phyloP scores from a whole-genome alignment of 1,140 invertebrate genomes.

The Tetramorium parvispinum region DNA sequence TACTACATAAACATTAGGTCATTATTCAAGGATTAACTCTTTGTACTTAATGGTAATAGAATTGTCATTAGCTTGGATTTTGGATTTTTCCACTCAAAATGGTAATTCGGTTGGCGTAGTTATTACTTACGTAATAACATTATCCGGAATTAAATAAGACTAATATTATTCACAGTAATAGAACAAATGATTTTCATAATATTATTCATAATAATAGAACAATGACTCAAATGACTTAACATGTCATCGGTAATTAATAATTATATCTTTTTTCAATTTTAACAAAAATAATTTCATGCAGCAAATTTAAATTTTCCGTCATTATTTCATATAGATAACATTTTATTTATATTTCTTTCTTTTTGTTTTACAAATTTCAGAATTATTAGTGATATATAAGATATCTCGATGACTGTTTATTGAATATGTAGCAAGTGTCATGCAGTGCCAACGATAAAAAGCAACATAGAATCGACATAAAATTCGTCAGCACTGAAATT shows the following conservation, averaged over 20 bases:
- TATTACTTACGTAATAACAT: neutral
- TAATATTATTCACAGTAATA: neutral
- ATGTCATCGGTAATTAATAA: neutral
- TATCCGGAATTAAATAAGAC: too few relatives aligned
- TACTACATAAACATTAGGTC: neutral
- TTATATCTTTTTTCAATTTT: neutral
- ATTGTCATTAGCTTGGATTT: neutral
- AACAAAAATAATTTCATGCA: too few relatives aligned
- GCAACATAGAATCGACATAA: too few relatives aligned
- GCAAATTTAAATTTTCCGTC: too few relatives aligned
- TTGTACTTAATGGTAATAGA: neutral
- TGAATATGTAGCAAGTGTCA: too few relatives aligned
- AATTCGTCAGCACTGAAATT: too few relatives aligned
- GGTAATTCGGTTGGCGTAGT: neutral
- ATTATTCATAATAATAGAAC: neutral
- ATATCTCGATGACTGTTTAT: too few relatives aligned
- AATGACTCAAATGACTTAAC: neutral
- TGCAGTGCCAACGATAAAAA: too few relatives aligned
- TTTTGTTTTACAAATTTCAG: too few relatives aligned
- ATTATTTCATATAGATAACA: too few relatives aligned
- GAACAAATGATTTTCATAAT: neutral
- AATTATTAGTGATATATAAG: too few relatives aligned
- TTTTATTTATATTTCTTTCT: too few relatives aligned
- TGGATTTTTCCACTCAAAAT: neutral
- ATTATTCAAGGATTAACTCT: neutral